These are phyloP conservation scores for Agonum fuliginosum DNA, from an alignment of 2,888 invertebrate genomes.

Conservation along the genomic window DNA sequence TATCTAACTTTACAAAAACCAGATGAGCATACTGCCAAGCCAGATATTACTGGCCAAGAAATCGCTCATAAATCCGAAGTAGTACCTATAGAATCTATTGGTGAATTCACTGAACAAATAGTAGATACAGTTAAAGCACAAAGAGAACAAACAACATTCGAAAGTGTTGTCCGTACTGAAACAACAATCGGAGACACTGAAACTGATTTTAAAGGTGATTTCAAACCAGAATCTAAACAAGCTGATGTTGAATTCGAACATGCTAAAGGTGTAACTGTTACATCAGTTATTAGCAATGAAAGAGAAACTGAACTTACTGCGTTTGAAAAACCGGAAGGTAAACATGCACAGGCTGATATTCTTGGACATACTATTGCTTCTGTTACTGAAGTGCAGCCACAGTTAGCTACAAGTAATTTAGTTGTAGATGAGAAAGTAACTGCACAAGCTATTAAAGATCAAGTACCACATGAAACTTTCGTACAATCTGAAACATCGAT, in stretches of 20 bases:
- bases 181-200: constrained; percentile 73
- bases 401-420: constrained; percentile 66
- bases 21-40: constrained; percentile 68
- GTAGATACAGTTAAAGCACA: constrained; percentile 69
- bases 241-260: constrained; percentile 71
- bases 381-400: constrained; percentile 71
- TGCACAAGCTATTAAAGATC: constrained; percentile 66
- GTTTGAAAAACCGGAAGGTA: constrained; percentile 68
- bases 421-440: constrained; percentile 62
- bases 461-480: constrained; percentile 69
- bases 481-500: constrained; percentile 69
- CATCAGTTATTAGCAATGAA: constrained; percentile 74
- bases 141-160: constrained; percentile 69
- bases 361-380: constrained; percentile 73
- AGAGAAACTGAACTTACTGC: constrained; percentile 71
- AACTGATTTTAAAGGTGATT: constrained; percentile 66
- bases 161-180: constrained; percentile 72
- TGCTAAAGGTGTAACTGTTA: constrained; percentile 71
- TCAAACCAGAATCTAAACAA: constrained; percentile 70
- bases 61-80: constrained; percentile 74
- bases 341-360: constrained; percentile 69
- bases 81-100: constrained; percentile 70
- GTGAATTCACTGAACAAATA: constrained; percentile 68
- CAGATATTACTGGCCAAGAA: constrained; percentile 71
- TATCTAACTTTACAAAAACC: constrained; percentile 69